Evolutionary conservation across 92 coral and sea anemone species (phyloP).

Genomic region (Actinostola sp.): DNA sequence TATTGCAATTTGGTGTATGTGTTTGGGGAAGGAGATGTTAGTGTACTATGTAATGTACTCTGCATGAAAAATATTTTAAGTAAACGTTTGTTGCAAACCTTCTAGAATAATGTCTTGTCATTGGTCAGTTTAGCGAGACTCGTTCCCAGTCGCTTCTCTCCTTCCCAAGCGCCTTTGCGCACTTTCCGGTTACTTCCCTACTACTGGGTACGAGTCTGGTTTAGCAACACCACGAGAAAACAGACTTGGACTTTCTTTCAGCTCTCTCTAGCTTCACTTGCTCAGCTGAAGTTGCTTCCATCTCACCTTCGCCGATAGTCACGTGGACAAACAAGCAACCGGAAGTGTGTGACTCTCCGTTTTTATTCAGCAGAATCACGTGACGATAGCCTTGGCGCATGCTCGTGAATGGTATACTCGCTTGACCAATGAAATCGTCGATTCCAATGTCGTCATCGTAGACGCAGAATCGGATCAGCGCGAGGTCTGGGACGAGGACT

Average conservation of each 20-base stretch:
- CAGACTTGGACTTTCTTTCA: not conserved
- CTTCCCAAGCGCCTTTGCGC: not conserved
- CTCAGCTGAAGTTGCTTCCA: not conserved
- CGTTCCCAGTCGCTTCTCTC: not conserved
- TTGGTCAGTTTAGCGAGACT: no score
- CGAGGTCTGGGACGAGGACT: slow-evolving; percentile 65
- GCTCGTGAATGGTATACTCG: slow-evolving; percentile 60
- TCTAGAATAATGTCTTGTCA: no score
- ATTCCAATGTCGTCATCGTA: slow-evolving; percentile 66
- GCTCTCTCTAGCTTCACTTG: not conserved
- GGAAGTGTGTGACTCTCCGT: slow-evolving; percentile 45
- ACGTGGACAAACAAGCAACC: slow-evolving; percentile 68
- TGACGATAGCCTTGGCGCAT: slow-evolving; percentile 65
- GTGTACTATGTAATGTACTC: no score
- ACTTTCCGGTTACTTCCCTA: not conserved
- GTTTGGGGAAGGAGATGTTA: no score
- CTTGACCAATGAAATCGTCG: slow-evolving; percentile 78
- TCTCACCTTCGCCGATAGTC: slow-evolving; percentile 37
- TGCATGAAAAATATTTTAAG: no score
- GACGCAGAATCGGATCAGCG: slow-evolving; percentile 71
- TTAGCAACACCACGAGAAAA: not conserved
- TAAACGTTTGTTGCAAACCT: no score
- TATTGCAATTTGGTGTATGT: no score
- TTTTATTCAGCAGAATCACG: slow-evolving; percentile 55
- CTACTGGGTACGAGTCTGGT: not conserved